Percentiles rank a stretch among this genome's conserved stretches.
Evolutionary conservation across 2,888 invertebrate species (phyloP).

Genomic region (Anarsia innoxiella): DNA sequence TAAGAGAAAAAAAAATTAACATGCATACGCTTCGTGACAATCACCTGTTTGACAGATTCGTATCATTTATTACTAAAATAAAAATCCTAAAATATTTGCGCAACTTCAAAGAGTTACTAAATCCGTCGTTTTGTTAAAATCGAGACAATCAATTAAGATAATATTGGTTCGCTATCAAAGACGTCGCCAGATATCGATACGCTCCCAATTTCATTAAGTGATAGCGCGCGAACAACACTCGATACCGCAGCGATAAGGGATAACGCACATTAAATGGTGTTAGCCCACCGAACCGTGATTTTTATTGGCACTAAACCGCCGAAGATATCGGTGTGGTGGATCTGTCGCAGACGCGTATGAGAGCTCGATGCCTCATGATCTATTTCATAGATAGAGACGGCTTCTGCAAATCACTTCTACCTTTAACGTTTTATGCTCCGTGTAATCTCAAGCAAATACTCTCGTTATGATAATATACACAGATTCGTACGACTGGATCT

Average conservation of each 20-base stretch:
- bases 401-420: neutral
- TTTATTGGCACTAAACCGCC: constrained; percentile 62
- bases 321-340: constrained; percentile 40
- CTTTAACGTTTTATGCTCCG: neutral
- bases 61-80: neutral
- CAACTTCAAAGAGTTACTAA: constrained; percentile 41
- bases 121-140: constrained; percentile 49
- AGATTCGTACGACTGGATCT: too few species aligned
- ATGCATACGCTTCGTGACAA: too few species aligned
- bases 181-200: constrained; percentile 64
- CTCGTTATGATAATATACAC: too few species aligned
- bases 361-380: constrained; percentile 4
- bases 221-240: constrained; percentile 62
- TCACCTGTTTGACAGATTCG: too few species aligned
- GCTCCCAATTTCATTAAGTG: constrained; percentile 71
- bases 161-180: constrained; percentile 57
- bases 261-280: constrained; percentile 64
- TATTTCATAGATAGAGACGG: neutral
- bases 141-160: constrained; percentile 72
- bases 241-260: constrained; percentile 62
- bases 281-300: constrained; percentile 64
- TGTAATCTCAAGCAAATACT: too few species aligned
- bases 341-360: constrained; percentile 24
- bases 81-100: constrained; percentile 27
- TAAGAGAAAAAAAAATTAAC: constrained; percentile 1